These are phyloP conservation scores for Boloria euphrosyne DNA, from an alignment of 2,888 invertebrate genomes.

Conservation along the genomic window DNA sequence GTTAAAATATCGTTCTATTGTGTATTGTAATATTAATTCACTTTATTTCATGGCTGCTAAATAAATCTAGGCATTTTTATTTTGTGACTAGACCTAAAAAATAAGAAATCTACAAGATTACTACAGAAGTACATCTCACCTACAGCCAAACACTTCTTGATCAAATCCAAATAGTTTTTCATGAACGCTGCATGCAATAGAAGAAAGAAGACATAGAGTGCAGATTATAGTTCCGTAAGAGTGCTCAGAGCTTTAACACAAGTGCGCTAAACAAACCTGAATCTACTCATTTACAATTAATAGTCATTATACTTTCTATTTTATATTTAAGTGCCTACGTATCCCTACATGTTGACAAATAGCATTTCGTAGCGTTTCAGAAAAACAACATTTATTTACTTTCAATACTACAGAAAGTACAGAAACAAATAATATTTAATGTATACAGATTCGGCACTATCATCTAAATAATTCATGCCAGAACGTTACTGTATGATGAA, in stretches of 20 bases:
- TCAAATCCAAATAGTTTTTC: constrained; percentile 91
- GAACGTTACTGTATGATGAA: constrained; percentile 20
- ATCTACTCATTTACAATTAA: constrained; percentile 11
- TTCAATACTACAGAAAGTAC: neutral
- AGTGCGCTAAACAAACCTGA: constrained; percentile 15
- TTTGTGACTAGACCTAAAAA: neutral
- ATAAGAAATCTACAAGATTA: constrained; percentile 35
- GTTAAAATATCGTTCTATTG: constrained; percentile 17
- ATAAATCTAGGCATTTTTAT: constrained; percentile 1
- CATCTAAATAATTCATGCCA: constrained; percentile 24
- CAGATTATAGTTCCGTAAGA: constrained; percentile 54
- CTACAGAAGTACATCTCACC: constrained; percentile 71
- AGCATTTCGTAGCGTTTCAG: constrained; percentile 7
- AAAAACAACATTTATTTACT: neutral
- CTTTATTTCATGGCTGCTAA: neutral
- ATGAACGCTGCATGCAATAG: constrained; percentile 90
- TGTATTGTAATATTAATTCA: constrained; percentile 15
- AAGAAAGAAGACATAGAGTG: constrained; percentile 79
- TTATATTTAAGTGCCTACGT: constrained; percentile 3
- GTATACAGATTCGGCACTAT: constrained; percentile 1
- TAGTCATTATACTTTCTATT: constrained; percentile 6
- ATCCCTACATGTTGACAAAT: neutral
- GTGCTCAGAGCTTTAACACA: constrained; percentile 49
- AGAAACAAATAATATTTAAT: constrained; percentile 5
- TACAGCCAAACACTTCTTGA: constrained; percentile 88